phyloP scores from a whole-genome alignment of 2,113 vertebrate species.

The Vulpes lagopus region DNA sequence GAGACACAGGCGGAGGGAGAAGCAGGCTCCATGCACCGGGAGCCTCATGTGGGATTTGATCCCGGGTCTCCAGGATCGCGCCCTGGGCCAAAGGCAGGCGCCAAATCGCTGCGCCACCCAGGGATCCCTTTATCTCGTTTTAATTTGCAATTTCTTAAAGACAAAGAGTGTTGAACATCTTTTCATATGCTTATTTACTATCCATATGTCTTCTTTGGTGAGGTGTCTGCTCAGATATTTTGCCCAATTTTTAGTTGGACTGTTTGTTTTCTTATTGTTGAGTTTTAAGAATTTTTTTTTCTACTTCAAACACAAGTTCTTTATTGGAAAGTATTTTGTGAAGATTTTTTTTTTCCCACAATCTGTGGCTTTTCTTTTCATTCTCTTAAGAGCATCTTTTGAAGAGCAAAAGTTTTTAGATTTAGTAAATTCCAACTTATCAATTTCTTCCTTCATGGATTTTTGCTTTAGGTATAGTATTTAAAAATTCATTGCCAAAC shows the following conservation, averaged over 20 bases:
- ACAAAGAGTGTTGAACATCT: background rate
- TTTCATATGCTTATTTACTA: slow-evolving; percentile 1
- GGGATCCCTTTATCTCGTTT: background rate
- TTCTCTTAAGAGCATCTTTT: background rate
- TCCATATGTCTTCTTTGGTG: background rate
- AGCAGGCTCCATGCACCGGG: too few species aligned
- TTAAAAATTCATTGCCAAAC: background rate
- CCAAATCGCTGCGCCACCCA: too few species aligned
- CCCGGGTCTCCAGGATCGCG: too few species aligned
- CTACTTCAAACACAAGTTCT: background rate
- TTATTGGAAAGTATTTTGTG: background rate
- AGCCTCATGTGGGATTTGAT: too few species aligned
- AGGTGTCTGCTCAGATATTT: background rate
- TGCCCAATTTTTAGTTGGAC: background rate
- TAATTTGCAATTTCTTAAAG: background rate
- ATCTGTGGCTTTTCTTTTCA: background rate
- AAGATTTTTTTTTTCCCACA: background rate
- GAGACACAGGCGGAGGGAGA: too few species aligned
- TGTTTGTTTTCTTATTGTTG: slow-evolving; percentile 13
- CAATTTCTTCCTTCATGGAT: background rate
- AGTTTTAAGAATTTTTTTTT: slow-evolving; percentile 1
- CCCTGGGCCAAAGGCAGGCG: too few species aligned
- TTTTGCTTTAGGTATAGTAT: slow-evolving; percentile 15
- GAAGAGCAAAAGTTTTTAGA: background rate
- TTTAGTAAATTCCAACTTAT: slow-evolving; percentile 3